These are phyloP conservation scores for Ia io DNA, from an alignment of 2,113 vertebrate genomes.

Conservation along the genomic window DNA sequence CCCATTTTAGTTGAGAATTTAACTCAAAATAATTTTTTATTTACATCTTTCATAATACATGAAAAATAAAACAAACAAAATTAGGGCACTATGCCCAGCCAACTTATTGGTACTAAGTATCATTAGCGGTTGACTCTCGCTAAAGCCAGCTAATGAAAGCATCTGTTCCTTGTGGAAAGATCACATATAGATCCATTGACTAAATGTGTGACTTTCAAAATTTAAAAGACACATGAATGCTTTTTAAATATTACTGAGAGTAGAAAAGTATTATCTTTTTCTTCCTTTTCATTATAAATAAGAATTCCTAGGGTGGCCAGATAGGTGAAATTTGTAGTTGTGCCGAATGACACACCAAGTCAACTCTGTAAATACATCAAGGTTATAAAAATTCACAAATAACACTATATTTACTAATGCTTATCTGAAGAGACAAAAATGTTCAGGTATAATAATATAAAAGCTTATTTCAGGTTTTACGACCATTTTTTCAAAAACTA, in stretches of 20 bases:
- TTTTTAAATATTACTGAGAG: neutral
- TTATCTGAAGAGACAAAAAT: neutral
- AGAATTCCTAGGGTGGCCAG: neutral
- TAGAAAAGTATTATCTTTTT: neutral
- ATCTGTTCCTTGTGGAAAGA: neutral
- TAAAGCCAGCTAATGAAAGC: neutral
- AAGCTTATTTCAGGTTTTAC: neutral
- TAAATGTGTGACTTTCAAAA: neutral
- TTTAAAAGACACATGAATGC: neutral
- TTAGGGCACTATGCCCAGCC: neutral
- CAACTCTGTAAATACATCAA: neutral
- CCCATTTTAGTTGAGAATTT: neutral
- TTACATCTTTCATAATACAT: neutral
- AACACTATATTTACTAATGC: neutral
- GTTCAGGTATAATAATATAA: neutral
- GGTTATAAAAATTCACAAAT: neutral
- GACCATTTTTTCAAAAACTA: constrained; percentile 6
- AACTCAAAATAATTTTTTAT: neutral
- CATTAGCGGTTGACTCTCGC: neutral
- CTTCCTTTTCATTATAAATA: neutral
- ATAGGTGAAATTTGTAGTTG: neutral
- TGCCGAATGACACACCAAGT: neutral
- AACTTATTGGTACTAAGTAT: neutral
- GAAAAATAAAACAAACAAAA: constrained; percentile 16
- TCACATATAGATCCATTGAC: neutral